Evolutionary conservation across 1,140 invertebrate species (phyloP).

Genomic region (Trinorchestia longiramus): DNA sequence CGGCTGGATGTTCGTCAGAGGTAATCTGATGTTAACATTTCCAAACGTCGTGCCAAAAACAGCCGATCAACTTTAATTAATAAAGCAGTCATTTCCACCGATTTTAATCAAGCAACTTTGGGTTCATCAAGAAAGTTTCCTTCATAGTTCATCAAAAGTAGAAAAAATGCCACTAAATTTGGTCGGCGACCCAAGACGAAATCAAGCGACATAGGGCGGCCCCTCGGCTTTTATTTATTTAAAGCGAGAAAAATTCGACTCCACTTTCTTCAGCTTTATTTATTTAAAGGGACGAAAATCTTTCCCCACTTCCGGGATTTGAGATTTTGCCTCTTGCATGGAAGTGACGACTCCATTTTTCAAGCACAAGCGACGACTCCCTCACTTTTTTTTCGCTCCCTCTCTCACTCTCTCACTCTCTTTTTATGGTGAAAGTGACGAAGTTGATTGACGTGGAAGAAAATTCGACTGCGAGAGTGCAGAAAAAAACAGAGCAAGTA

Average conservation of each 20-base stretch:
- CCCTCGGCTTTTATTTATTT: background rate
- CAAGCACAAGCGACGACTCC: background rate
- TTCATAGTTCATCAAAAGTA: background rate
- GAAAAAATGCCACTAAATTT: background rate
- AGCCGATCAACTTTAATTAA: background rate
- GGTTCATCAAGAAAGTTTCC: slow-evolving; percentile 1
- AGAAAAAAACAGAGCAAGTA: background rate
- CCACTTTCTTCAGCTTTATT: background rate
- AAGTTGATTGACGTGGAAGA: slow-evolving; percentile 43
- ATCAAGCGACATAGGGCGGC: background rate
- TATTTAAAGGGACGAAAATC: background rate
- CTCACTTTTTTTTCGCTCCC: background rate
- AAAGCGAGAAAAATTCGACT: background rate
- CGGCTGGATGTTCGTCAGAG: too few relatives aligned
- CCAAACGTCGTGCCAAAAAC: background rate
- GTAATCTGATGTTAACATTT: background rate
- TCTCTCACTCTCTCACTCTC: background rate
- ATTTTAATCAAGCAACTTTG: slow-evolving; percentile 2
- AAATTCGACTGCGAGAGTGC: background rate
- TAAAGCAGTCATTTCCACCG: background rate
- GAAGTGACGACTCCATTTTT: background rate
- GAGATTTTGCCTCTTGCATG: background rate
- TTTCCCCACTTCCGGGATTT: background rate
- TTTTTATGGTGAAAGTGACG: background rate
- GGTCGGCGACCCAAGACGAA: background rate